A percentile compares a stretch with the other conserved stretches of the same genome.
phyloP scores from a whole-genome alignment of 30 jellyfish, hydroid and myxozoan species.

The Hydractinia echinata region DNA sequence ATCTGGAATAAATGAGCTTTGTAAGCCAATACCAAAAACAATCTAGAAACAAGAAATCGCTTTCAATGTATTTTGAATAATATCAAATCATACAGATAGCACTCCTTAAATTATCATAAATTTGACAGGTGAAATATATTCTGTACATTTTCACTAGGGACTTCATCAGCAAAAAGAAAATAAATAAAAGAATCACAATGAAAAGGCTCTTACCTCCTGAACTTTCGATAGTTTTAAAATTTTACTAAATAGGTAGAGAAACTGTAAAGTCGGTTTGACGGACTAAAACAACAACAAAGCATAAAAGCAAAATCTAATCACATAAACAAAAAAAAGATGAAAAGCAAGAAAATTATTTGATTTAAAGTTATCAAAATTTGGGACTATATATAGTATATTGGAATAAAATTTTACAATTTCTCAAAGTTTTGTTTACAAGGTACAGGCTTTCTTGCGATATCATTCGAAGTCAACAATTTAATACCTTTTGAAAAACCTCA shows the following conservation, averaged over 20 bases:
- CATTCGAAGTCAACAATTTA: no score
- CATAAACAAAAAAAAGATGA: no score
- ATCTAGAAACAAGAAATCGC: slow-evolving; percentile 37
- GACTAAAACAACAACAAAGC: slow-evolving; percentile 27
- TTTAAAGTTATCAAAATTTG: no score
- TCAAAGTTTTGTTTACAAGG: no score
- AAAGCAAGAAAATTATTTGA: no score
- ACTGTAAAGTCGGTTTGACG: slow-evolving; percentile 53
- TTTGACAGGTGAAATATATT: no score
- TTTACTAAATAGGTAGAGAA: slow-evolving; percentile 48
- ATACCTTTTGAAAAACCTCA: slow-evolving; percentile 63
- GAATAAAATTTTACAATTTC: no score
- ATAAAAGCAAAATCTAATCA: not conserved
- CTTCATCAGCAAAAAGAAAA: not conserved
- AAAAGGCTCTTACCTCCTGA: slow-evolving; percentile 63
- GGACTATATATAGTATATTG: no score
- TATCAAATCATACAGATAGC: no score
- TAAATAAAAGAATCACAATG: not conserved
- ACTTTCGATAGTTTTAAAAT: slow-evolving; percentile 70
- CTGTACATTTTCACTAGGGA: not conserved
- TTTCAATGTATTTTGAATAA: not conserved
- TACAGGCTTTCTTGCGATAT: no score
- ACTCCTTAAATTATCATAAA: no score
- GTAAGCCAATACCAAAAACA: slow-evolving; percentile 85
- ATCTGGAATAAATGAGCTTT: slow-evolving; percentile 39